Evolutionary conservation across 2,113 vertebrate species (phyloP), one percentile per base, ranked within the genome.

Genomic region (Sinocyclocheilus anshuiensis): DNA sequence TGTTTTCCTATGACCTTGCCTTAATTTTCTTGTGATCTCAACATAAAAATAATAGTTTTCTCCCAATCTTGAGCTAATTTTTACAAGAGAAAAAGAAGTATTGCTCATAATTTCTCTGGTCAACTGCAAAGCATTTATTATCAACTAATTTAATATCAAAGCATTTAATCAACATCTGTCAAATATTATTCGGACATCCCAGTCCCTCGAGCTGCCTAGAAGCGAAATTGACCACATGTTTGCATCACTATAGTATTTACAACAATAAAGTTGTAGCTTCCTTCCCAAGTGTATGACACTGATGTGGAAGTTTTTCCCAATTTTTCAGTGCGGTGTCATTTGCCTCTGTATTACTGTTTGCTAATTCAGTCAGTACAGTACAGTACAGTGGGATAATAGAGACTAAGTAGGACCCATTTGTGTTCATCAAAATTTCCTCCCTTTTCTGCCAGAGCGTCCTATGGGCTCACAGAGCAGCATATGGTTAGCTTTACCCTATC

Each of bases 401-500:
- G 29, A 39, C 77, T 79, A 42, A 26, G 33, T 45, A 81, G 18
- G 59, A 65, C 12, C 57, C 59, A 18, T 80, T 24, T 39, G 11
- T 80, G 69, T 36, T 18, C 63, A 63, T 42, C 77, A 18, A 76
- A 87, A 83, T 87, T 87, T 84, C 86, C 82, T 84, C 50, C 71
- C 10, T 29, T 42, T 85, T 61, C 55, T 53, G 29, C 84, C 74
- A 85, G 77, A 33, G 72, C 86, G 88, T 91, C 74, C 84, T 89
- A 72, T 87, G 84, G 86, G 84, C 80, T 29, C 63, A 6, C 90
- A 88, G 87, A 81, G 83, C 88, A 92, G 89, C 93, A 94, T 91
- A 93, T 90, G 92, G 92, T 93, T 89, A 79, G 86, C 87, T 91
- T 93, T 93, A 93, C 92, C 92, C 92, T 92, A 57, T 92, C 91